Percentiles rank a stretch among this genome's conserved stretches.
Conservation (phyloP, 35 echinoderm and acorn worm species). For the Ophiothrix spiculata region DNA sequence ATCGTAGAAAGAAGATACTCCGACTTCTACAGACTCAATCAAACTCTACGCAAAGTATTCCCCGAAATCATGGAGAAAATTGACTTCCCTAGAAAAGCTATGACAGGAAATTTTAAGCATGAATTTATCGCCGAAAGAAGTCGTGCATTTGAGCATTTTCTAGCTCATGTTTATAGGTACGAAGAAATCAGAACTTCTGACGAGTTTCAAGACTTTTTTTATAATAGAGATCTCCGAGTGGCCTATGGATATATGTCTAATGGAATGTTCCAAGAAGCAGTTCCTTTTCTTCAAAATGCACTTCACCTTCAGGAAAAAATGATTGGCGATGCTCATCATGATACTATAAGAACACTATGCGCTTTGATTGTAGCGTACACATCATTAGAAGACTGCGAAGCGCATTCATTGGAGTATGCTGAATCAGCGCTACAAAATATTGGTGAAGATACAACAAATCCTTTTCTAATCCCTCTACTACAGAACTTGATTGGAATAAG, state of each 20-base stretch:
- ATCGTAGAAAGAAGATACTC: conserved; percentile 87
- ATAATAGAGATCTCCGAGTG: conserved; percentile 70
- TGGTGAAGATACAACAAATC: conserved; percentile 69
- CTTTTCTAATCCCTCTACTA: conserved; percentile 75
- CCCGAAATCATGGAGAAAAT: conserved; percentile 84
- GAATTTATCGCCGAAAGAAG: conserved; percentile 93
- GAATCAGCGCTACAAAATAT: conserved; percentile 76
- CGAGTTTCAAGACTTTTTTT: conserved; percentile 92
- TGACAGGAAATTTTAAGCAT: conserved; percentile 85
- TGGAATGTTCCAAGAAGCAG: conserved; percentile 69
- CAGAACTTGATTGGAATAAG: conserved; percentile 86
- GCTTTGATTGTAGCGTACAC: conserved; percentile 87
- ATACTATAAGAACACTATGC: conserved; percentile 71
- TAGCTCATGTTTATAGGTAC: conserved; percentile 56
- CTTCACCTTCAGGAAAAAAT: conserved; percentile 94
- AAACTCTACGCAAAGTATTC: conserved; percentile 46
- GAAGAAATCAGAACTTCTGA: conserved; percentile 59
- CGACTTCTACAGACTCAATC: conserved; percentile 79
- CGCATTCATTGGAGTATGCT: conserved; percentile 75
- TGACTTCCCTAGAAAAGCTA: conserved; percentile 73
- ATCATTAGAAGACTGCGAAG: conserved; percentile 65
- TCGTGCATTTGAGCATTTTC: conserved; percentile 88
- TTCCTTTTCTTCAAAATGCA: conserved; percentile 85
- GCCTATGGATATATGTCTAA: conserved; percentile 75
- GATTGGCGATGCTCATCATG: conserved; percentile 67